Conservation (phyloP, 2,888 invertebrate genomes). For the Tyria jacobaeae region DNA sequence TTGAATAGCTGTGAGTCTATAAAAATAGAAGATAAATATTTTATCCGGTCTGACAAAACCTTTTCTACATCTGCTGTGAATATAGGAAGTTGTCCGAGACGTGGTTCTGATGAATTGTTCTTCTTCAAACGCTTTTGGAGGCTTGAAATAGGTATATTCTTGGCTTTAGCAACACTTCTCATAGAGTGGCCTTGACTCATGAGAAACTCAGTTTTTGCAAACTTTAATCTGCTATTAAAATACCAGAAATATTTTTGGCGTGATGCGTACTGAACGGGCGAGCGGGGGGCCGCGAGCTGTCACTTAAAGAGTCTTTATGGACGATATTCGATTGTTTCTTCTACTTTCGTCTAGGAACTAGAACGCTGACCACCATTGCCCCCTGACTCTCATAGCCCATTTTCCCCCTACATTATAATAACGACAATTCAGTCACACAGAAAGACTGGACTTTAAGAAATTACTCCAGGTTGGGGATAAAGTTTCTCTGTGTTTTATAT, state of each 20-base stretch:
- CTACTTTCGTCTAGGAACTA: conserved; percentile 23
- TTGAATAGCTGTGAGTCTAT: background rate
- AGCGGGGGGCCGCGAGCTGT: conserved; percentile 24
- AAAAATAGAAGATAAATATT: conserved; percentile 17
- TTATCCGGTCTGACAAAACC: conserved; percentile 34
- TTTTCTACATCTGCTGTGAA: conserved; percentile 42
- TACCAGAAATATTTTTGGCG: conserved; percentile 21
- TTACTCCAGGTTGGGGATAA: too few relatives aligned
- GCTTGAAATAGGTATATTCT: conserved; percentile 40
- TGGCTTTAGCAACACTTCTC: conserved; percentile 40
- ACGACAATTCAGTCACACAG: too few relatives aligned
- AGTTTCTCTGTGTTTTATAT: too few relatives aligned
- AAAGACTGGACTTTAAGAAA: too few relatives aligned
- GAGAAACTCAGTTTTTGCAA: conserved; percentile 14
- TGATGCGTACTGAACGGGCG: conserved; percentile 21
- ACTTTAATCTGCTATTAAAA: conserved; percentile 26
- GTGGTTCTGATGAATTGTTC: conserved; percentile 40
- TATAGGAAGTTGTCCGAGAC: conserved; percentile 41
- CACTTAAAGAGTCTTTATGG: conserved; percentile 23
- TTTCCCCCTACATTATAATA: conserved; percentile 9
- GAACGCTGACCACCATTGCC: conserved; percentile 26
- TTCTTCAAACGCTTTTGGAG: conserved; percentile 41
- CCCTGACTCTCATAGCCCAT: conserved; percentile 14
- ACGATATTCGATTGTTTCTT: conserved; percentile 28
- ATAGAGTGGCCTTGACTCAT: conserved; percentile 32